Conservation (phyloP, 2,797 vertebrate genomes). For the Brotula barbata region DNA sequence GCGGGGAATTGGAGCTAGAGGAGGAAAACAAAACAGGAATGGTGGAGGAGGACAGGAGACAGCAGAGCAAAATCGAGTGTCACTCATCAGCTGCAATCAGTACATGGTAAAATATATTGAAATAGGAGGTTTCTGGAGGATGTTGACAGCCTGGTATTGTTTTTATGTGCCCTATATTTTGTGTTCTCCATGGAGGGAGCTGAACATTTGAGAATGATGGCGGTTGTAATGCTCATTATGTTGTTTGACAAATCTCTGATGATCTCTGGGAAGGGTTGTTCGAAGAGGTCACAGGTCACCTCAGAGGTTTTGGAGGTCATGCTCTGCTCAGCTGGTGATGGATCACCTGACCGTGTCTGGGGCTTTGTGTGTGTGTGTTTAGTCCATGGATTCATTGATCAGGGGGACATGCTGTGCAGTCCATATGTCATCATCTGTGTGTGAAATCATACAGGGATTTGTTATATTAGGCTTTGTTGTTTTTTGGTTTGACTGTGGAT, state of each 20-base stretch:
- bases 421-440: slow-evolving; percentile 49
- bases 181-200: slow-evolving; percentile 22
- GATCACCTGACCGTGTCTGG: slow-evolving; percentile 49
- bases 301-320: slow-evolving; percentile 43
- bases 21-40: slow-evolving; percentile 21
- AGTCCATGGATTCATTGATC: slow-evolving; percentile 42
- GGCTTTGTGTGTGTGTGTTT: slow-evolving; percentile 24
- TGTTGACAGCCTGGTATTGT: slow-evolving; percentile 34
- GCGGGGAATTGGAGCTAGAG: slow-evolving; percentile 19
- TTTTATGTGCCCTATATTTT: slow-evolving; percentile 54
- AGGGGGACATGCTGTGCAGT: slow-evolving; percentile 24
- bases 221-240: slow-evolving; percentile 65
- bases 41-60: slow-evolving; percentile 23
- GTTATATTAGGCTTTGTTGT: slow-evolving; percentile 23
- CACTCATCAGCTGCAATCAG: slow-evolving; percentile 51
- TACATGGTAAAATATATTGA: slow-evolving; percentile 45
- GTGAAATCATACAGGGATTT: slow-evolving; percentile 5
- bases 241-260: slow-evolving; percentile 68
- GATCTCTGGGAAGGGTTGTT: slow-evolving; percentile 48
- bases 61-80: slow-evolving; percentile 37
- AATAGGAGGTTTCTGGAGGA: slow-evolving; percentile 35
- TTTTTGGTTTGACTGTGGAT: slow-evolving; percentile 16
- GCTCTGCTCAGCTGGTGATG: slow-evolving; percentile 53
- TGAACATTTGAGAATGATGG: slow-evolving; percentile 52
- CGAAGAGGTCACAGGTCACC: slow-evolving; percentile 56